Base-by-base conservation (phyloP, 2,797 vertebrate genomes). In the Numenius phaeopus region DNA sequence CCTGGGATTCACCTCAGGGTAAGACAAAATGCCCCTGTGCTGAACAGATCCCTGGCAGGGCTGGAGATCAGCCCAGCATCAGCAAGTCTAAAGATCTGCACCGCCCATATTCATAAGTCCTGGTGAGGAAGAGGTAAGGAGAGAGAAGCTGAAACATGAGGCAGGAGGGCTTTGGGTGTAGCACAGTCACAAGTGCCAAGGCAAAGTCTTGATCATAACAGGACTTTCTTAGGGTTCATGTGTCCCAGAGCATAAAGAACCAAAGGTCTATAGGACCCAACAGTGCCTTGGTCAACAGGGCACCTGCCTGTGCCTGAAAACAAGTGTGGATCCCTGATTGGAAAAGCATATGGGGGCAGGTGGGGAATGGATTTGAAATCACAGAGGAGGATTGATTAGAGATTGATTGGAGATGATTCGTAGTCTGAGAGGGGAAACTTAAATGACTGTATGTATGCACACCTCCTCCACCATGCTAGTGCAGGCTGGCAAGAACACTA, bases 381-480 rank as follows among this genome's bases (percentile, higher is more conserved):
- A 32, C 4, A 19, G 17, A 11, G 6, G 27, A 52, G 40, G 22
- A 47, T 47, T 47, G 47, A 47, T 47, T 47, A 7, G 11, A 47
- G 47, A 47, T 47, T 49, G 5, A 14, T 30, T 2, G 3, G 11
- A 37, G 7, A 32, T 44, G 6, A 8, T 34, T 80, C 1, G 1
- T 39, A 50, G 14, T 66, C 17, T 67, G 29, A 66, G 22, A 0
- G 2, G 3, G 10, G 6, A 84, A 75, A 42, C 21, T 34, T 34
- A 52, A 42, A 14, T 57, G 15, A 14, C 14, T 40, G 17, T 9
- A 46, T 6, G 24, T 37, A 6, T 46, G 49, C 50, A 37, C 3
- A 22, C 26, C 16, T 52, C 19, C 19, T 82, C 47, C 37, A 34
- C 9, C 8, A 22, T 10, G 19, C 26, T 42, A 52, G 27, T 58